Base-by-base conservation (phyloP, 1,140 invertebrate species). In the Drosophila lini region DNA sequence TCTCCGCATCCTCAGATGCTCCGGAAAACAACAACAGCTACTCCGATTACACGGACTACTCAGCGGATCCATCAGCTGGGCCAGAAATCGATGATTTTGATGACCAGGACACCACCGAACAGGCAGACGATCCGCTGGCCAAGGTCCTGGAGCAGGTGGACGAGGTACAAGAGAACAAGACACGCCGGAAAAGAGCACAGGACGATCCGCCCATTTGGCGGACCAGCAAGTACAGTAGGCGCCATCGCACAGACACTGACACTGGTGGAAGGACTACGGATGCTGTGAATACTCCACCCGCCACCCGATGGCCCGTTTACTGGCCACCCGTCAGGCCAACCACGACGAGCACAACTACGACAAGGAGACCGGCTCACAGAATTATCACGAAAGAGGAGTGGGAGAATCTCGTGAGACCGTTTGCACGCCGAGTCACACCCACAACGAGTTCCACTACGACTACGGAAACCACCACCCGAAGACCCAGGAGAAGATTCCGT, bases 1-100 rank as follows among this genome's bases (percentile, higher is more conserved):
- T 40, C 13, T 81, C 78, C 3, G 42, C 63, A 3, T 89, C 76
- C 56, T 74, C 84, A 36, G 59, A 77, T 64, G 60, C 78, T 15
- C 80, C 82, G 0, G 79, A 80, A 11, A 70, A 82, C 44, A 81
- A 90, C 36, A 75, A 90, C 40, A 75, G 55, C 48, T 90, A 67
- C 41, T 91, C 91, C 42, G 82, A 84, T 15, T 86, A 90, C 50
- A 82, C 82, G 15, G 88, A 90, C 55, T 91, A 92, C 63, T 88
- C 82, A 41, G 77, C 77, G 5, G 80, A 78, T 15, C 25, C 80
- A 0, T 71, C 82, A 6, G 52, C 52, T 0, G 34, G 8, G n/a
- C 52, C 52, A 1, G 64, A 58, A 15, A 28, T 32, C 1, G 38
- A 45, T 1, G 71, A 80, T 16, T 52, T 57, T 8, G 74, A 60